phyloP scores from a whole-genome alignment of 2,113 vertebrate genomes.

The Desmodus rotundus region DNA sequence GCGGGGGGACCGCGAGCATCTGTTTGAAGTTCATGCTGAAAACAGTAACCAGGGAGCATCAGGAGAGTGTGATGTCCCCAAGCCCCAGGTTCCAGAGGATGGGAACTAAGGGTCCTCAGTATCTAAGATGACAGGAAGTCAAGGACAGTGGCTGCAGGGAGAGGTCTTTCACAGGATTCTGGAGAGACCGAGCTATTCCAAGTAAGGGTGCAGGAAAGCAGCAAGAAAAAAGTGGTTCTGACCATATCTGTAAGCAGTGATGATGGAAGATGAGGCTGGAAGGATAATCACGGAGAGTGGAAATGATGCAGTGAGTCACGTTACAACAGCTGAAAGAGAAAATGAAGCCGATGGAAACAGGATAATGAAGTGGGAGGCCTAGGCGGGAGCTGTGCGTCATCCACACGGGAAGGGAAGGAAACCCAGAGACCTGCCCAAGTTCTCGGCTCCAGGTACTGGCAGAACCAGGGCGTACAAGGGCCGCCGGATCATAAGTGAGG shows the following conservation, averaged over 20 bases:
- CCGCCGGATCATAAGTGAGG: neutral
- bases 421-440: neutral
- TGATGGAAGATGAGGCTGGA: neutral
- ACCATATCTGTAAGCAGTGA: neutral
- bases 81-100: neutral
- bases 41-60: neutral
- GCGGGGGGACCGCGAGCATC: neutral
- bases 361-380: too few relatives aligned
- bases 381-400: too few relatives aligned
- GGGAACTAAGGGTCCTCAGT: neutral
- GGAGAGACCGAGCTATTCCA: neutral
- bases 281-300: neutral
- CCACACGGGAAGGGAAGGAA: neutral
- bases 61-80: neutral
- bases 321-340: neutral
- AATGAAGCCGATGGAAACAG: neutral
- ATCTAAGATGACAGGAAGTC: neutral
- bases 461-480: neutral
- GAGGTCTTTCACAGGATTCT: neutral
- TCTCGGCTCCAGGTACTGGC: fast-evolving
- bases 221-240: neutral
- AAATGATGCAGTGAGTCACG: neutral
- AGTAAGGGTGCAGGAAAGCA: neutral
- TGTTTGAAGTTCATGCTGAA: neutral
- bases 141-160: neutral